Conservation (phyloP, 2,888 invertebrate species). For the Aphidius colemani region DNA sequence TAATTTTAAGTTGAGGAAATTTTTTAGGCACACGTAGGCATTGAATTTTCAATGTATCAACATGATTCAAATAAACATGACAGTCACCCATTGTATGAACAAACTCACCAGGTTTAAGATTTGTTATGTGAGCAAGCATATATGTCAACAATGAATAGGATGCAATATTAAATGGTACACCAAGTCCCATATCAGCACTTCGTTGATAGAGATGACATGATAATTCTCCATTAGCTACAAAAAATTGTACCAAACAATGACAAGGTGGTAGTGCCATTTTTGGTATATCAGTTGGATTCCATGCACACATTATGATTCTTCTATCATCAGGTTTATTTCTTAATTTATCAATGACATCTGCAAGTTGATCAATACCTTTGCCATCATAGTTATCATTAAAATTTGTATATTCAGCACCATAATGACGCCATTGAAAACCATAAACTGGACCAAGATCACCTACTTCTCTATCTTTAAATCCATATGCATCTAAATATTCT, state of each 20-base stretch:
- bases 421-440: slow-evolving; percentile 99
- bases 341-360: slow-evolving; percentile 78
- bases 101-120: slow-evolving; percentile 89
- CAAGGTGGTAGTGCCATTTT: slow-evolving; percentile 97
- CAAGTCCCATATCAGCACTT: slow-evolving; percentile 96
- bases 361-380: slow-evolving; percentile 80
- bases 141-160: slow-evolving; percentile 92
- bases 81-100: slow-evolving; percentile 94
- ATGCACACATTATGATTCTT: slow-evolving; percentile 90
- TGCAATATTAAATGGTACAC: slow-evolving; percentile 98
- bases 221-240: slow-evolving; percentile 80
- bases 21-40: slow-evolving; percentile 75
- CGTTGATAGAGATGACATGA: slow-evolving; percentile 94
- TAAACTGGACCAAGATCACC: slow-evolving; percentile 97
- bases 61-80: slow-evolving; percentile 91
- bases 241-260: slow-evolving; percentile 94
- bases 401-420: slow-evolving; percentile 86
- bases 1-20: slow-evolving; percentile 83
- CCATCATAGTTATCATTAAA: slow-evolving; percentile 82
- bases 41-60: slow-evolving; percentile 82
- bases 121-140: slow-evolving; percentile 96
- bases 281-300: slow-evolving; percentile 89
- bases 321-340: slow-evolving; percentile 82
- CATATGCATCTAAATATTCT: slow-evolving; percentile 83
- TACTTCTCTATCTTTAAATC: slow-evolving; percentile 83